Conservation (phyloP, 1,140 invertebrate species). For the Battus philenor region DNA sequence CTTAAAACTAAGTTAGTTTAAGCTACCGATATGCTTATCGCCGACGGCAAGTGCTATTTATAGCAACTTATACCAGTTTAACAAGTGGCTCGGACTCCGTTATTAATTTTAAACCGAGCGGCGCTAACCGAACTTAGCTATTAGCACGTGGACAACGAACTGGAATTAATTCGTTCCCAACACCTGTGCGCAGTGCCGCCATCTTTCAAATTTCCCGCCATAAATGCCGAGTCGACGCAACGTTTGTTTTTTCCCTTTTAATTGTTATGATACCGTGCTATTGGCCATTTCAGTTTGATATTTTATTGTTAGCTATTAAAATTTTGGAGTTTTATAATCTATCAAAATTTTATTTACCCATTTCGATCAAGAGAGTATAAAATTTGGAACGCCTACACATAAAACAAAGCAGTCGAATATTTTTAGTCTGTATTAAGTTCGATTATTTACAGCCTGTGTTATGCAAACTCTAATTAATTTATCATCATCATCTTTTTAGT, state of each 20-base stretch:
- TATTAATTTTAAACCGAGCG: neutral
- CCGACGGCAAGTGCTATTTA: neutral
- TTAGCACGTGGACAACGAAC: conserved; percentile 19
- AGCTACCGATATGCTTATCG: too few relatives aligned
- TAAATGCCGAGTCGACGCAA: neutral
- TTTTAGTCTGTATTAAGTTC: too few relatives aligned
- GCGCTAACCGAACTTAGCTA: conserved; percentile 18
- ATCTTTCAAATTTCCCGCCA: conserved; percentile 3
- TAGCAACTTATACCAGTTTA: neutral
- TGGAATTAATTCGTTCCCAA: conserved; percentile 33
- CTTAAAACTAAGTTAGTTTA: too few relatives aligned
- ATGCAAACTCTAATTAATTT: too few relatives aligned
- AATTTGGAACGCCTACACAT: neutral
- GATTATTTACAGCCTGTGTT: too few relatives aligned
- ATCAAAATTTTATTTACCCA: neutral
- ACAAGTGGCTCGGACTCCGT: neutral
- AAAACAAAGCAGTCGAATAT: neutral
- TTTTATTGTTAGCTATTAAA: neutral
- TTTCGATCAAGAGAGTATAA: neutral
- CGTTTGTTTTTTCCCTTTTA: neutral
- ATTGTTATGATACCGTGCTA: neutral
- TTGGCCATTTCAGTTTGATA: neutral
- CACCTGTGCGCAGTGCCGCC: conserved; percentile 10
- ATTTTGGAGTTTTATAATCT: neutral
- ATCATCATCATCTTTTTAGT: too few relatives aligned